phyloP scores from a whole-genome alignment of 2,797 vertebrate genomes.

The Takifugu ocellatus region DNA sequence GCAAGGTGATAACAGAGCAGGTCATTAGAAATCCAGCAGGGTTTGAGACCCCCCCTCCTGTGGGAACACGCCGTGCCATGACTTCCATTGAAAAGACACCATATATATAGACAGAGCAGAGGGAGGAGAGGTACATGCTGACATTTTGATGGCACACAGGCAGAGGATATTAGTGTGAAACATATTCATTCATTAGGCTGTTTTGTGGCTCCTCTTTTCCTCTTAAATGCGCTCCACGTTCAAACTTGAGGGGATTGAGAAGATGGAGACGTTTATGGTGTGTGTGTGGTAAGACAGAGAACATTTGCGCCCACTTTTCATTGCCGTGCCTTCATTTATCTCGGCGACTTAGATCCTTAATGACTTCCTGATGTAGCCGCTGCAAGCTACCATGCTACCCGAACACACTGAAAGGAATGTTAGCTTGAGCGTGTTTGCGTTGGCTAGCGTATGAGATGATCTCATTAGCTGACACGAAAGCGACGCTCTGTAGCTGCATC shows the following conservation, averaged over 20 bases:
- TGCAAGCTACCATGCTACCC: conserved; percentile 1
- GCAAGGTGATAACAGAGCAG: conserved; percentile 51
- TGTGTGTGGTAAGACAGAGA: too few species aligned
- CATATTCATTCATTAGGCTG: conserved; percentile 44
- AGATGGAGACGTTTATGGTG: conserved; percentile 6
- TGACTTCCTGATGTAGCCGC: too few species aligned
- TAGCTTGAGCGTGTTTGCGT: conserved; percentile 27
- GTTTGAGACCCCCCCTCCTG: neutral
- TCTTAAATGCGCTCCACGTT: conserved; percentile 20
- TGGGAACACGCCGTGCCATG: conserved; percentile 14
- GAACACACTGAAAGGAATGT: conserved; percentile 8
- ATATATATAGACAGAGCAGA: conserved; percentile 10
- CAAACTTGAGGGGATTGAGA: conserved; percentile 13
- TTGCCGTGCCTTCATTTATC: too few species aligned
- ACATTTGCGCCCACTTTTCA: too few species aligned
- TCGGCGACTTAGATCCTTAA: too few species aligned
- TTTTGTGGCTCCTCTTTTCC: conserved; percentile 19
- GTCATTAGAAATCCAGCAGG: conserved; percentile 40
- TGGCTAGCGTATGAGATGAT: conserved; percentile 27
- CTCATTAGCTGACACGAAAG: conserved; percentile 41
- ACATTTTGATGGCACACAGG: conserved; percentile 51
- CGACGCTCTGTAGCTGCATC: conserved; percentile 31
- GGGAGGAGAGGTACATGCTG: conserved; percentile 36
- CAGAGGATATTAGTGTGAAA: conserved; percentile 33
- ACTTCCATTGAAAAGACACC: conserved; percentile 8